A percentile compares a stretch with the other conserved stretches of the same genome.
Conservation (phyloP, 2,113 vertebrate genomes). For the Jacana jacana region DNA sequence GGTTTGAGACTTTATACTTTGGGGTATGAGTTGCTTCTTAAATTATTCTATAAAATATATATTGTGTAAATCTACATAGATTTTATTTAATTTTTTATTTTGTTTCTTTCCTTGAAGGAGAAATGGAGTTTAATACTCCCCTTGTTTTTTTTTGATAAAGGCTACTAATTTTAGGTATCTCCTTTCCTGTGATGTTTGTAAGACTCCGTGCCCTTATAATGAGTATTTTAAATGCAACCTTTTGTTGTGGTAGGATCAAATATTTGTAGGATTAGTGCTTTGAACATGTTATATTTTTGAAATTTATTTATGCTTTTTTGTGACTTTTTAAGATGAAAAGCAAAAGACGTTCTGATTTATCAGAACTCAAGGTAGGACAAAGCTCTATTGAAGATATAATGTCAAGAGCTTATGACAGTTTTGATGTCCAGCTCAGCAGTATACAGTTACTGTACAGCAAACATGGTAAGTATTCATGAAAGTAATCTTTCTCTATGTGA, state of each 20-base stretch:
- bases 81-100: background rate
- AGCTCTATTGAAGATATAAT: conserved; percentile 92
- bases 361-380: conserved; percentile 78
- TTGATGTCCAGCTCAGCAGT: conserved; percentile 90
- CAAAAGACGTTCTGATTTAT: conserved; percentile 82
- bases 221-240: background rate
- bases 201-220: background rate
- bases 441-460: conserved; percentile 93
- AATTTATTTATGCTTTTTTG: conserved; percentile 3
- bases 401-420: conserved; percentile 93
- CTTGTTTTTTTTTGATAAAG: background rate
- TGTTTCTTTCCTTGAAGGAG: background rate
- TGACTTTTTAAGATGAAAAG: conserved; percentile 80
- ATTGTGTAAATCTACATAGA: background rate
- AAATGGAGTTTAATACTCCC: background rate
- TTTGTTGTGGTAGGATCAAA: background rate
- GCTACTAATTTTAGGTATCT: background rate
- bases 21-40: background rate
- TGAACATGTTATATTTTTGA: background rate
- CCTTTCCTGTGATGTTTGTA: background rate
- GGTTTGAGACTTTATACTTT: background rate
- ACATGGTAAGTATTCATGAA: conserved; percentile 75
- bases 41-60: background rate
- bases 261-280: background rate
- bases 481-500: background rate